These are phyloP conservation scores for Catalaphyllia jardinei DNA, from an alignment of 64 coral and sea anemone genomes.

Conservation along the genomic window DNA sequence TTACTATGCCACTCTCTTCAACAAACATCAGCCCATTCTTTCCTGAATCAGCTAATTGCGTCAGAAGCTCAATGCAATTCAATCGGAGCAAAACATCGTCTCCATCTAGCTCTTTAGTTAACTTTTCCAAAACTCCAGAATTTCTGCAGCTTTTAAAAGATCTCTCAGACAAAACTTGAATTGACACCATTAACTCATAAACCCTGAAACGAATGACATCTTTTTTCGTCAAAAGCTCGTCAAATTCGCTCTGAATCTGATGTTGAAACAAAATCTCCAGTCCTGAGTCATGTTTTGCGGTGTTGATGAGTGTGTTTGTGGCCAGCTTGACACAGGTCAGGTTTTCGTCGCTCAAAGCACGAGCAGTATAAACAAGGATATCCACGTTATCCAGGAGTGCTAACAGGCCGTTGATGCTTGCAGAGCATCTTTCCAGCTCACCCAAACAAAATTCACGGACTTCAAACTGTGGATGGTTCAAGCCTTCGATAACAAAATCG, in stretches of 20 bases:
- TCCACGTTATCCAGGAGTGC: slow-evolving; percentile 79
- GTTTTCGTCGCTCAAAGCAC: slow-evolving; percentile 66
- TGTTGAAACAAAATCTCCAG: slow-evolving; percentile 79
- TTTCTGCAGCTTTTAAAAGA: slow-evolving; percentile 50
- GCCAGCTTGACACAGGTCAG: slow-evolving; percentile 73
- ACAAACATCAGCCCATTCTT: slow-evolving; percentile 67
- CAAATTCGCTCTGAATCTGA: slow-evolving; percentile 82
- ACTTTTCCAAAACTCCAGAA: slow-evolving; percentile 63
- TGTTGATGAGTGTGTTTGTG: slow-evolving; percentile 68
- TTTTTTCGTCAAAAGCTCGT: slow-evolving; percentile 62
- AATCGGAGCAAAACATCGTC: slow-evolving; percentile 82
- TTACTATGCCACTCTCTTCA: slow-evolving; percentile 69
- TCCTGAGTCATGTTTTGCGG: slow-evolving; percentile 78
- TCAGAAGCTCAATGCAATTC: slow-evolving; percentile 90
- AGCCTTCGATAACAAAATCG: slow-evolving; percentile 82
- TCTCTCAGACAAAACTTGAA: slow-evolving; percentile 60
- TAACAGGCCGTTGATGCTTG: slow-evolving; percentile 78
- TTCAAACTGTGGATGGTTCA: slow-evolving; percentile 87
- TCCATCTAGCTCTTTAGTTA: slow-evolving; percentile 75
- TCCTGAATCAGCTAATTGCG: slow-evolving; percentile 63
- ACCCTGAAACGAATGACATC: slow-evolving; percentile 85
- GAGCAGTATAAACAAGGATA: slow-evolving; percentile 73
- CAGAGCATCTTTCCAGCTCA: slow-evolving; percentile 80
- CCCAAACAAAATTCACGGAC: slow-evolving; percentile 86
- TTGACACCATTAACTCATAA: slow-evolving; percentile 71